phyloP scores from a whole-genome alignment of 2,888 invertebrate genomes.

The Molanna angustata region DNA sequence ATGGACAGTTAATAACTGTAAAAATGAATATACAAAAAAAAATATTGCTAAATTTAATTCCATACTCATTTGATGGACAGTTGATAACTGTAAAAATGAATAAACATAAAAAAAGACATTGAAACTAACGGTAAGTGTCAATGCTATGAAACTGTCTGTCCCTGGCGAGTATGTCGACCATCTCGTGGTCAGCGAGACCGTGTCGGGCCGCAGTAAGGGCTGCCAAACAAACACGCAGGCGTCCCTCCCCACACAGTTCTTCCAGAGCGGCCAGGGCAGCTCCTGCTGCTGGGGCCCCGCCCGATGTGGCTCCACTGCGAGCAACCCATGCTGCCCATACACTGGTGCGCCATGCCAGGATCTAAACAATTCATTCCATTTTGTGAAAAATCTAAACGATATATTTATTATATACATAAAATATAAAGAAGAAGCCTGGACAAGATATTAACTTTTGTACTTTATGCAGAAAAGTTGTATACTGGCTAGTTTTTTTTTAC shows the following conservation, averaged over 20 bases:
- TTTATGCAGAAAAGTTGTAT: no score
- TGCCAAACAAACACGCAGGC: conserved; percentile 66
- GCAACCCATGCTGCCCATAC: conserved; percentile 35
- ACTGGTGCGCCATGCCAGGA: conserved; percentile 54
- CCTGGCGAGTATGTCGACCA: conserved; percentile 66
- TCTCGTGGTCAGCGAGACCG: conserved; percentile 79
- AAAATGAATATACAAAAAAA: no score
- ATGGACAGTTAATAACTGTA: no score
- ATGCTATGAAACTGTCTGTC: conserved; percentile 62
- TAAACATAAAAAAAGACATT: background rate
- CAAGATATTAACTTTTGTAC: no score
- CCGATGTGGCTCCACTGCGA: conserved; percentile 36
- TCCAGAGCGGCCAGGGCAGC: conserved; percentile 62
- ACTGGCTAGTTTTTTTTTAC: no score
- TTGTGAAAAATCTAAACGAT: background rate
- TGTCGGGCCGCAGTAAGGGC: conserved; percentile 71
- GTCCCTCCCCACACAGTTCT: conserved; percentile 62
- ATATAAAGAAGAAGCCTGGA: no score
- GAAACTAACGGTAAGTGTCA: conserved; percentile 59
- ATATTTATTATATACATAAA: no score
- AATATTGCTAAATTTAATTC: no score
- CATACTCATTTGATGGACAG: no score
- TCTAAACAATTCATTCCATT: conserved; percentile 38
- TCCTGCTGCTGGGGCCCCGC: conserved; percentile 64
- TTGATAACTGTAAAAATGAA: no score